These are phyloP conservation scores for Heterotilapia buettikoferi DNA, from an alignment of 2,113 vertebrate species.

Conservation along the genomic window DNA sequence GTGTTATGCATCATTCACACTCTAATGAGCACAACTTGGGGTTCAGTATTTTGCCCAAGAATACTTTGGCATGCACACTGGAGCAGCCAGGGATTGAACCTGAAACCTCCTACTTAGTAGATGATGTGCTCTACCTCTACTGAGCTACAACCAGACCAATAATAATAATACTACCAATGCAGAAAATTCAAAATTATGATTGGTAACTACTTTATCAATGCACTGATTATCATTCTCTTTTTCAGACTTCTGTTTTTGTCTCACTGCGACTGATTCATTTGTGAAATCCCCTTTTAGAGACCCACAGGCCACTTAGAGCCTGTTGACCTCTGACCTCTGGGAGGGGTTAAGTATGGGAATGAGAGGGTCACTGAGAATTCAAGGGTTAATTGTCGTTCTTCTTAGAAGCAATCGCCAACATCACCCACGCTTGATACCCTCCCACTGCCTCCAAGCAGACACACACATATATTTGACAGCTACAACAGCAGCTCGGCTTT, in stretches of 20 bases:
- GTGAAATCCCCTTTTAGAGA: constrained; percentile 25
- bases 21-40: background rate
- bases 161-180: background rate
- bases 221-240: background rate
- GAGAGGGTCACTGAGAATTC: constrained; percentile 52
- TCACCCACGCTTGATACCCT: constrained; percentile 24
- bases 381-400: constrained; percentile 69
- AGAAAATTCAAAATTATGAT: background rate
- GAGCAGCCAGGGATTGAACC: background rate
- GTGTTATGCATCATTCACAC: background rate
- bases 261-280: constrained; percentile 39
- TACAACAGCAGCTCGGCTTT: background rate
- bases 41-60: background rate
- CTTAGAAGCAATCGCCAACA: constrained; percentile 68
- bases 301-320: constrained; percentile 56
- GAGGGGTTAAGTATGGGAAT: constrained; percentile 65
- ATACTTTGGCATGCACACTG: background rate
- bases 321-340: constrained; percentile 41
- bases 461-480: constrained; percentile 17
- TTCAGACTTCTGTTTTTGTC: constrained; percentile 16
- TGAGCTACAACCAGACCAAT: background rate
- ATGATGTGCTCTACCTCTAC: background rate
- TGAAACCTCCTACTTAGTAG: background rate
- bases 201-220: background rate
- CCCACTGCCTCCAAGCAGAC: background rate